Evolutionary conservation across 1,140 invertebrate genomes (phyloP).

Genomic region (Adelges cooleyi): DNA sequence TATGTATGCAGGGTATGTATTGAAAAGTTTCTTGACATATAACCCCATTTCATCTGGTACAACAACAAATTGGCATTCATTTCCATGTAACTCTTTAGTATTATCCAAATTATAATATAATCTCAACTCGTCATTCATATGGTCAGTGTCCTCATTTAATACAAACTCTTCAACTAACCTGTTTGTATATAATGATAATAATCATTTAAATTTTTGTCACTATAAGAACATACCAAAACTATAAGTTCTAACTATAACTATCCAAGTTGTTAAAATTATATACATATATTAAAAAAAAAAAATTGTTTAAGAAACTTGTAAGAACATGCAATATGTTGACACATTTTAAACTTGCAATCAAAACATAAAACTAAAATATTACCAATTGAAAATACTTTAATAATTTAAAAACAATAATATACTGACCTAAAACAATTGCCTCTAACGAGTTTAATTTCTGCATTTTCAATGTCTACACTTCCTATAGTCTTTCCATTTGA

Average conservation of each 20-base stretch:
- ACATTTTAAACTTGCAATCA: no score
- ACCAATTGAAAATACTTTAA: not conserved
- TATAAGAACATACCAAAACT: no score
- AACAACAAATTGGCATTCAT: slow-evolving; percentile 45
- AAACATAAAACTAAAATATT: no score
- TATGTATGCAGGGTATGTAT: slow-evolving; percentile 44
- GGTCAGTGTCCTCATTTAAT: slow-evolving; percentile 30
- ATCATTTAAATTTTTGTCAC: no score
- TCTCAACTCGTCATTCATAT: slow-evolving; percentile 33
- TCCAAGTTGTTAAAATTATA: not conserved
- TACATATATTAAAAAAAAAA: not conserved
- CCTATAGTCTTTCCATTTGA: not conserved
- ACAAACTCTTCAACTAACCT: slow-evolving; percentile 45
- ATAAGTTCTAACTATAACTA: no score
- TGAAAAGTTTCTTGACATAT: slow-evolving; percentile 43
- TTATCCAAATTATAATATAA: slow-evolving; percentile 49
- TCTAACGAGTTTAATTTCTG: slow-evolving; percentile 12
- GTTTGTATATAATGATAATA: slow-evolving; percentile 21
- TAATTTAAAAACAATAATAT: no score
- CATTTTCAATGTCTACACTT: not conserved
- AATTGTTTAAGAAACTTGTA: no score
- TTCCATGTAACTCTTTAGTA: slow-evolving; percentile 43
- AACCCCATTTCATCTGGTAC: slow-evolving; percentile 37
- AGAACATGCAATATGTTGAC: no score
- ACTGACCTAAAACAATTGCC: slow-evolving; percentile 8